Conservation (phyloP, 92 coral and sea anemone genomes). For the Desmophyllum pertusum region DNA sequence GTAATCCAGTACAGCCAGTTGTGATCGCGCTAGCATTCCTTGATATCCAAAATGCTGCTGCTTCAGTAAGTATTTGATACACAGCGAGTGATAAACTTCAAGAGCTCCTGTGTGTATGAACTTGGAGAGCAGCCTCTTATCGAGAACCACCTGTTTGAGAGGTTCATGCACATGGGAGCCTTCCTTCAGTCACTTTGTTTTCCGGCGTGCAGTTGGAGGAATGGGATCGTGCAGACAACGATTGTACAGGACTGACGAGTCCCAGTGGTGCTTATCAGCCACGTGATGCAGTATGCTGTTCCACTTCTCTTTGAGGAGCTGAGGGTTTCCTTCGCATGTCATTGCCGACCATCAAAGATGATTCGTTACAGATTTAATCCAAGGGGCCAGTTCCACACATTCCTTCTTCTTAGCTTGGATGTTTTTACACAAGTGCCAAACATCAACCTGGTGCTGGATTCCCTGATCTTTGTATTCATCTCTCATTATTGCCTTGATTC, state of each 20-base stretch:
- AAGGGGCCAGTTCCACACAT: neutral
- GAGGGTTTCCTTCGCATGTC: neutral
- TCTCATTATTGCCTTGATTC: slow-evolving; percentile 2
- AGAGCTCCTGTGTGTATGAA: slow-evolving; percentile 52
- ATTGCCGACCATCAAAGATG: neutral
- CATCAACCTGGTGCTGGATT: neutral
- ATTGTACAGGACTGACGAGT: neutral
- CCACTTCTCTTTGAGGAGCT: neutral
- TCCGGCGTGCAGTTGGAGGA: neutral
- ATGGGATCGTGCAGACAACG: neutral
- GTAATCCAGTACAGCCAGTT: slow-evolving; percentile 54
- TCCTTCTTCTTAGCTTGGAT: neutral
- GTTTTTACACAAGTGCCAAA: slow-evolving; percentile 1
- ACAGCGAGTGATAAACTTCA: slow-evolving; percentile 45
- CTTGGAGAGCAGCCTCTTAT: slow-evolving; percentile 27
- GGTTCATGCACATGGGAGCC: slow-evolving; percentile 48
- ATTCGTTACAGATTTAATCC: neutral
- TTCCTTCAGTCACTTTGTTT: neutral
- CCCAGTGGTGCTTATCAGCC: neutral
- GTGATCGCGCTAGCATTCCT: slow-evolving; percentile 49
- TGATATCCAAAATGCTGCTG: slow-evolving; percentile 47
- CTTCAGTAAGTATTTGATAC: slow-evolving; percentile 36
- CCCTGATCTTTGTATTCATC: too few relatives aligned
- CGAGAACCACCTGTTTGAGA: slow-evolving; percentile 35
- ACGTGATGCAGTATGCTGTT: neutral